A percentile compares a stretch with the other conserved stretches of the same genome.
These are phyloP conservation scores for Melanostoma mellinum DNA, from an alignment of 2,888 invertebrate genomes.

Conservation along the genomic window DNA sequence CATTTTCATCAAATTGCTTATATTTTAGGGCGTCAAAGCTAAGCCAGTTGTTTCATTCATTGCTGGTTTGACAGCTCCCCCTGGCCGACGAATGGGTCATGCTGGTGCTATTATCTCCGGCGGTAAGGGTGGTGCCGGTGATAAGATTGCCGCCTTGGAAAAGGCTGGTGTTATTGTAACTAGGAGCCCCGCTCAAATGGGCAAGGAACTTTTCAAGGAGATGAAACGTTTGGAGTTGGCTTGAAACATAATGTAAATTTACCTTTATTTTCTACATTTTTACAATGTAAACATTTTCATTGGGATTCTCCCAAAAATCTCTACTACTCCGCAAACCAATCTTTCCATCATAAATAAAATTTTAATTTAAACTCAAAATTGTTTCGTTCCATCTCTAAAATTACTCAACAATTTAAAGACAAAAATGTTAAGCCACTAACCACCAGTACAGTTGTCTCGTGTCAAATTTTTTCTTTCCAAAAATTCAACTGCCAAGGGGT, in stretches of 20 bases:
- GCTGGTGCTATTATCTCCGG: constrained; percentile 99
- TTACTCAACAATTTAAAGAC: not conserved
- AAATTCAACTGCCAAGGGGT: constrained; percentile 38
- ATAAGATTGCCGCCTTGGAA: constrained; percentile 97
- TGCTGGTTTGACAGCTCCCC: constrained; percentile 98
- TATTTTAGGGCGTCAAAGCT: constrained; percentile 89
- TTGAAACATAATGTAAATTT: constrained; percentile 78
- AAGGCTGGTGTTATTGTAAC: constrained; percentile 97
- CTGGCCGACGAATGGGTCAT: constrained; percentile 99
- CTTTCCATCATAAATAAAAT: constrained; percentile 12
- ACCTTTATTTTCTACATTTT: constrained; percentile 35
- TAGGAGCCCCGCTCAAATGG: constrained; percentile 97
- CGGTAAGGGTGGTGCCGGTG: constrained; percentile 98
- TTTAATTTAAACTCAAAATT: constrained; percentile 2
- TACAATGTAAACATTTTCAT: constrained; percentile 35
- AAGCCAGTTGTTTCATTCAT: constrained; percentile 99
- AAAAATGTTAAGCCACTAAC: constrained; percentile 13
- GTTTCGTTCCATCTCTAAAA: not conserved
- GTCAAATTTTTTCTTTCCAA: constrained; percentile 27
- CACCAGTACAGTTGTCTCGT: constrained; percentile 6
- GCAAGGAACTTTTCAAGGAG: constrained; percentile 92
- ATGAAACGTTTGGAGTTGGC: constrained; percentile 91
- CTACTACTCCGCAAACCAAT: constrained; percentile 16
- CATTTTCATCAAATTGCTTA: not conserved
- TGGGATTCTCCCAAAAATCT: constrained; percentile 11